Evolutionary conservation across 2,888 invertebrate genomes (phyloP), one percentile per base, ranked within the genome.

Genomic region (Dynastes tityus): DNA sequence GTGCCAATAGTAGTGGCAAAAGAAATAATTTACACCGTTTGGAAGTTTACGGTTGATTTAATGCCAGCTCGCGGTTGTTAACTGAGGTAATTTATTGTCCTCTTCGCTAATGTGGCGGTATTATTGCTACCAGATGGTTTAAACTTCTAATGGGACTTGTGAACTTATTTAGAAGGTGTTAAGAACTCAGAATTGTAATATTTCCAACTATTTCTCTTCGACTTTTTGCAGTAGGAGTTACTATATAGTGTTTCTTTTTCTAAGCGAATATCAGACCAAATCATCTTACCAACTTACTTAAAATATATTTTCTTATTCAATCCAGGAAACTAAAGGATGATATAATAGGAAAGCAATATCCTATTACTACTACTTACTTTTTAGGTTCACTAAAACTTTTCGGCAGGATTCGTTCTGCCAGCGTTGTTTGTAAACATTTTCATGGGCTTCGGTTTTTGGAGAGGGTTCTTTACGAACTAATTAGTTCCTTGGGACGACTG

Each of bases 351-450:
- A 37, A 37, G 45, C 45, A 45, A 45, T 45, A 45, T 8, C 8
- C 11, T 45, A 45, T 45, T 45, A 45, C 9, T 45, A 11, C 63
- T 9, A 32, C 63, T 4, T 29, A 27, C 63, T 55, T 55, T 55
- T 29, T 6, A 63, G 9, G 27, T 29, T 63, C 11, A 4, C 32
- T 6, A 32, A 63, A 63, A 29, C 29, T 63, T 63, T 63, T 32
- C 32, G 29, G 4, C 2, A 13, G 2, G 27, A 4, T 29, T 63
- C 63, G 32, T 63, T 67, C 16, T 22, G 4, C 27, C n/a, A 13
- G 49, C 45, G 67, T 32, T 67, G 67, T 67, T 45, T 45, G 67
- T 49, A 45, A 67, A 67, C 67, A 67, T 67, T 67, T 27, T 27
- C 27, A 49, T 27, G 11, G 67, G 22, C 27, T 49, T 67, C 27